Conservation (phyloP, 2,797 vertebrate genomes). For the Emys orbicularis region DNA sequence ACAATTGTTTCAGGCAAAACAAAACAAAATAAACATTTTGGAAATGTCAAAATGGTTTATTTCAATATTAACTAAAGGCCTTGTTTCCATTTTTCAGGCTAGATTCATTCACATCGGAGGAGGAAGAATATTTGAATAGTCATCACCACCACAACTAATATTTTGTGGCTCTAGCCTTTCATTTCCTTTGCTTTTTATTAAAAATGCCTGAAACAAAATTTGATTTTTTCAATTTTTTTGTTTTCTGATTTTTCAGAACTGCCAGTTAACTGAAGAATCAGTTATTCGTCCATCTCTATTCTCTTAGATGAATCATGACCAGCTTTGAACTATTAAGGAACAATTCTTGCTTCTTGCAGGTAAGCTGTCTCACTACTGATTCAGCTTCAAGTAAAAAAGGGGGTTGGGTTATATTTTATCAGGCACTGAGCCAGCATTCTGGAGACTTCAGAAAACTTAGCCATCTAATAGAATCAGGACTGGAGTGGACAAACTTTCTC, state of each 20-base stretch:
- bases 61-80: not conserved
- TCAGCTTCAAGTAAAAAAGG: not conserved
- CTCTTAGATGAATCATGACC: fast-evolving
- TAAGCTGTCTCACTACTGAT: not conserved
- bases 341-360: not conserved
- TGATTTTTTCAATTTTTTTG: not conserved
- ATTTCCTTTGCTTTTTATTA: not conserved
- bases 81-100: not conserved
- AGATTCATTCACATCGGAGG: not conserved
- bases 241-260: not conserved
- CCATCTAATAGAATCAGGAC: not conserved
- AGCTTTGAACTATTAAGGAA: not conserved
- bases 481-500: constrained; percentile 51
- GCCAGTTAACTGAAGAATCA: not conserved
- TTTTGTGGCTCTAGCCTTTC: not conserved
- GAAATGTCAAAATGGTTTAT: not conserved
- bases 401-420: not conserved
- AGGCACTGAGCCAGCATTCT: constrained; percentile 6
- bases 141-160: not conserved
- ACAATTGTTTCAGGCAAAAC: not conserved
- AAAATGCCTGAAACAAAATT: not conserved
- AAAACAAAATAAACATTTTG: not conserved
- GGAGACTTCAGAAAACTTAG: not conserved
- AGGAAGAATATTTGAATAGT: not conserved
- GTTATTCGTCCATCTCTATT: not conserved